A percentile compares a stretch with the other conserved stretches of the same genome.
These are phyloP conservation scores for Carposina sasakii DNA, from an alignment of 1,140 invertebrate species.

Conservation along the genomic window DNA sequence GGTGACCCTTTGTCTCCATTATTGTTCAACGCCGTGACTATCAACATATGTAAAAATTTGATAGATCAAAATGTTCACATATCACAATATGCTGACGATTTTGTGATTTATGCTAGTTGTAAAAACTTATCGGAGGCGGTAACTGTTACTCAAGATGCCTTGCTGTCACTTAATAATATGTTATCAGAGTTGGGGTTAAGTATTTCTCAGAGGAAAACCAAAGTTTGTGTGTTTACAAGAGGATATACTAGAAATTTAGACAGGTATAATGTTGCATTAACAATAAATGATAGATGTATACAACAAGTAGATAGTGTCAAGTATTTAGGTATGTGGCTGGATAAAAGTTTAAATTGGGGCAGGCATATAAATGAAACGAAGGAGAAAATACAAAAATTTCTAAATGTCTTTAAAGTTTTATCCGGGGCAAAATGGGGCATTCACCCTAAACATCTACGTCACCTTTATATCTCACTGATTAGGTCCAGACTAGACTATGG, in stretches of 20 bases:
- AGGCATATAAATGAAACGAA: slow-evolving; percentile 14
- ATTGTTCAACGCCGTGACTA: neutral
- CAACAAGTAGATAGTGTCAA: slow-evolving; percentile 11
- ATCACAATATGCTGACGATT: neutral
- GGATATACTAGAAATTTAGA: no score
- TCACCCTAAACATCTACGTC: slow-evolving; percentile 13
- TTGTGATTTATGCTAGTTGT: neutral
- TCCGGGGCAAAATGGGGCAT: slow-evolving; percentile 12
- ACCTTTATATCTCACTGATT: slow-evolving; percentile 12
- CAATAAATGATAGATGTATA: slow-evolving; percentile 8
- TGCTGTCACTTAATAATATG: neutral
- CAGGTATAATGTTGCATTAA: slow-evolving; percentile 3
- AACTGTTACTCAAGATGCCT: neutral
- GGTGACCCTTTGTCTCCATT: slow-evolving; percentile 1
- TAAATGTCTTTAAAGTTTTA: slow-evolving; percentile 16
- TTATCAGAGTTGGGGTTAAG: neutral
- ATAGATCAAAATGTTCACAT: neutral
- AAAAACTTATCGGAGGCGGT: neutral
- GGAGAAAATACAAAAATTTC: slow-evolving; percentile 3
- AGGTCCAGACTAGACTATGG: slow-evolving; percentile 12
- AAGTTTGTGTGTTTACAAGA: neutral
- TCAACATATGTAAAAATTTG: neutral
- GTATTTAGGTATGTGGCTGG: slow-evolving; percentile 15
- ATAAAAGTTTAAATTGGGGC: slow-evolving; percentile 1
- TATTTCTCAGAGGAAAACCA: neutral